These are phyloP conservation scores for Pimephales promelas DNA, from an alignment of 2,113 vertebrate species.

Conservation along the genomic window DNA sequence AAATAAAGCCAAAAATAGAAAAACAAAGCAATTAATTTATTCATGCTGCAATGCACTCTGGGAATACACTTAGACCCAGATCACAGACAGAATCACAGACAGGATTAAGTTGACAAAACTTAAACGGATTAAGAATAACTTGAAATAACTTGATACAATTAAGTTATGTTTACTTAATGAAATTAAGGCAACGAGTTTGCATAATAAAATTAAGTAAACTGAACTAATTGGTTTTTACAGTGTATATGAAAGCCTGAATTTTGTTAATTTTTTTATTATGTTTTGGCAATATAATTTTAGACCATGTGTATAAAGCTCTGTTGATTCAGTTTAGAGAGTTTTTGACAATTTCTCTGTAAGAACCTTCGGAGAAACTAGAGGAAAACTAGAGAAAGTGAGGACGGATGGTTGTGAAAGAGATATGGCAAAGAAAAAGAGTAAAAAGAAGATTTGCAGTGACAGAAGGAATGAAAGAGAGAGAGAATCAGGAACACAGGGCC, in stretches of 20 bases:
- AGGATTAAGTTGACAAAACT: no score
- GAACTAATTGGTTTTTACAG: no score
- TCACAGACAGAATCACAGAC: no score
- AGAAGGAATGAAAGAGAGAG: conserved; percentile 16
- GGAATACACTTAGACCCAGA: no score
- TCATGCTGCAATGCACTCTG: no score
- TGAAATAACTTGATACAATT: no score
- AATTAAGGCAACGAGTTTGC: no score
- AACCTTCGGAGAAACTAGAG: background rate
- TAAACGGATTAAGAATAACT: no score
- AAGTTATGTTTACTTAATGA: no score
- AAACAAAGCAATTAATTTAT: no score
- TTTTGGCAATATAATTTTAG: background rate
- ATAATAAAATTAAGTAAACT: no score
- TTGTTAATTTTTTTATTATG: background rate
- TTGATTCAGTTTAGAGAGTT: background rate
- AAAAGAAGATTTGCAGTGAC: conserved; percentile 25
- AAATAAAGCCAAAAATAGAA: no score
- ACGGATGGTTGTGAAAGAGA: background rate
- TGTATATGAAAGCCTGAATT: background rate
- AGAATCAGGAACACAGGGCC: conserved; percentile 20
- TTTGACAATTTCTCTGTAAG: background rate
- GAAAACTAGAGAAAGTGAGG: background rate
- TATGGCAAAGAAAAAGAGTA: background rate
- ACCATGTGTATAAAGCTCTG: background rate